Percentiles rank a stretch among this genome's conserved stretches.
phyloP scores from a whole-genome alignment of 2,113 vertebrate species.

The Trochalopteron elliotii region DNA sequence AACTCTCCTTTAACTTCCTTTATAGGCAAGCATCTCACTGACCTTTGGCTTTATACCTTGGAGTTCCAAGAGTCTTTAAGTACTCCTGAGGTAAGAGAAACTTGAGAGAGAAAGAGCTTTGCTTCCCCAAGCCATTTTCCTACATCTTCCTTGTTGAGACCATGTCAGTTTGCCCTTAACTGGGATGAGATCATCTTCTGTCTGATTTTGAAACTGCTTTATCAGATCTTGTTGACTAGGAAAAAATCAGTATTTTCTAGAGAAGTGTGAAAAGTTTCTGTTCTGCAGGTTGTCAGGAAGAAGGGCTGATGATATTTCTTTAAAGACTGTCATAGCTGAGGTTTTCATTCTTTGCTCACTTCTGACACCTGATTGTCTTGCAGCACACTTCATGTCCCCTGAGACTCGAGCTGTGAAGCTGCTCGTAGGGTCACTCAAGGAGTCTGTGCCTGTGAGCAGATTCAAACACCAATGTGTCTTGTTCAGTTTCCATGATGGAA shows the following conservation, averaged over 20 bases:
- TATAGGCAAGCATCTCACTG: constrained; percentile 64
- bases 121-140: not conserved
- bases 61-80: constrained; percentile 63
- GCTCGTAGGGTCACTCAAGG: not conserved
- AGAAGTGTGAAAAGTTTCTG: not conserved
- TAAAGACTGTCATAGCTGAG: not conserved
- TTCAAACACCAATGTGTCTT: not conserved
- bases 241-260: not conserved
- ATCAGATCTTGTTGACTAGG: not conserved
- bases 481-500: not conserved
- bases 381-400: not conserved
- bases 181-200: not conserved
- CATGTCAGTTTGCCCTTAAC: not conserved
- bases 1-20: constrained; percentile 68
- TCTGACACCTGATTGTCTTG: not conserved
- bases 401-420: not conserved
- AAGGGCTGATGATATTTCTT: not conserved
- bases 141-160: not conserved
- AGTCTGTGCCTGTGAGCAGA: not conserved
- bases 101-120: constrained; percentile 30
- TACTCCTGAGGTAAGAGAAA: constrained; percentile 63
- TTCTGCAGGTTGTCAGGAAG: not conserved
- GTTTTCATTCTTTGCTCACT: not conserved
- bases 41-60: constrained; percentile 64
- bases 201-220: not conserved